Evolutionary conservation across 2,797 vertebrate species (phyloP).

Genomic region (Anableps anableps): DNA sequence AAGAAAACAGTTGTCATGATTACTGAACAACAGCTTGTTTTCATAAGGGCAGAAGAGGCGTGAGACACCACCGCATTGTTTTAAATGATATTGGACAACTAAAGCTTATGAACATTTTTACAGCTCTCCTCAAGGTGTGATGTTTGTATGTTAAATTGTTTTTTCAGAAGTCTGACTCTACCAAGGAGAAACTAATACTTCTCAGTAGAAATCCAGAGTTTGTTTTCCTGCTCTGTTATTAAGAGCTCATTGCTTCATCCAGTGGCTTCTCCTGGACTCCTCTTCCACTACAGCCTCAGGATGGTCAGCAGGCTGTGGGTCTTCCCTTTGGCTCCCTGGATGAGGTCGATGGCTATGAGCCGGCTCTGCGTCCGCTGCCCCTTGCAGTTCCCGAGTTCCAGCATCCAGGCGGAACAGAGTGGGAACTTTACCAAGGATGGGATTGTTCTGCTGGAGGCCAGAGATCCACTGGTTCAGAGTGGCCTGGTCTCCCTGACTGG

Average conservation of each 20-base stretch:
- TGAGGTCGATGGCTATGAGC: not conserved
- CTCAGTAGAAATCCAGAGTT: not conserved
- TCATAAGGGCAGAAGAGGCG: not conserved
- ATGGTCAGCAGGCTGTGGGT: not conserved
- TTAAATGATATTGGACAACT: not conserved
- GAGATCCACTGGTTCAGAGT: conserved; percentile 89
- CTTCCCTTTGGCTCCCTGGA: conserved; percentile 12
- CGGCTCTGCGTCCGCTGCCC: not conserved
- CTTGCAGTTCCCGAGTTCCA: conserved; percentile 68
- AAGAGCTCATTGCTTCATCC: conserved; percentile 65
- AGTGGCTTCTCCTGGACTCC: conserved; percentile 40
- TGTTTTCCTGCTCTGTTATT: not conserved
- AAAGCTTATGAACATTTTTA: not conserved
- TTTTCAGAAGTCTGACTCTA: not conserved
- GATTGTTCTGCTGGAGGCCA: conserved; percentile 87
- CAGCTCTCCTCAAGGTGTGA: not conserved
- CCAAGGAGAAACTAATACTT: not conserved
- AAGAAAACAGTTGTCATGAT: not conserved
- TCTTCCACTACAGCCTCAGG: conserved; percentile 39
- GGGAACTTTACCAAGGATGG: conserved; percentile 81
- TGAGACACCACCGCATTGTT: not conserved
- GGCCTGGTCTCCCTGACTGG: conserved; percentile 80
- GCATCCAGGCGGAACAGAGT: conserved; percentile 86
- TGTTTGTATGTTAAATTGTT: not conserved
- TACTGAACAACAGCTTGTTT: not conserved